Conservation (phyloP, 2,797 vertebrate genomes). For the Pelochelys cantorii region DNA sequence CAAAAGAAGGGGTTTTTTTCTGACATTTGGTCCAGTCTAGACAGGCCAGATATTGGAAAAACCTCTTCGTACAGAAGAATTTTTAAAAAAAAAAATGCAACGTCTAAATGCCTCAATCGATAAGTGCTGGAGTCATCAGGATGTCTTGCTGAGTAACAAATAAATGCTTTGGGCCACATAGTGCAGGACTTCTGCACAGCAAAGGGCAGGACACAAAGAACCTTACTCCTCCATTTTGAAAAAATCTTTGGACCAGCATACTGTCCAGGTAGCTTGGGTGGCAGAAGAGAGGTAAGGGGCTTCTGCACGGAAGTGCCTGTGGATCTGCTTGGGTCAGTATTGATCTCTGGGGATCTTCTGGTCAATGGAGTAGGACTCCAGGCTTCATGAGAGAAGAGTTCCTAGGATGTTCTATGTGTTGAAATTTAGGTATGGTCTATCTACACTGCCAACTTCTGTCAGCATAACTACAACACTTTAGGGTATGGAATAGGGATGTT, state of each 20-base stretch:
- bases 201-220: background rate
- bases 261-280: background rate
- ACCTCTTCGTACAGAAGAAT: no score
- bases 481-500: no score
- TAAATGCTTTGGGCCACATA: background rate
- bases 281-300: background rate
- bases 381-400: background rate
- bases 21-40: no score
- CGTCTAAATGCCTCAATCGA: background rate
- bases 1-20: no score
- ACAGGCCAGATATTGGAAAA: no score
- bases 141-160: background rate
- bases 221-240: background rate
- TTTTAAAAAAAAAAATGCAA: no score
- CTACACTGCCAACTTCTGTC: background rate
- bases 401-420: background rate
- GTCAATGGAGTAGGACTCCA: background rate
- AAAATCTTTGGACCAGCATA: background rate
- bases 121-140: background rate
- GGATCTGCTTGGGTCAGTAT: background rate
- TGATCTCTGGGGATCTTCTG: background rate
- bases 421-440: background rate
- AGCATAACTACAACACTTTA: background rate
- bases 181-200: background rate
- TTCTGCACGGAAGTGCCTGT: background rate